Evolutionary conservation across 2,797 vertebrate genomes (phyloP), one percentile per base, ranked within the genome.

Genomic region (Liparis tanakae): DNA sequence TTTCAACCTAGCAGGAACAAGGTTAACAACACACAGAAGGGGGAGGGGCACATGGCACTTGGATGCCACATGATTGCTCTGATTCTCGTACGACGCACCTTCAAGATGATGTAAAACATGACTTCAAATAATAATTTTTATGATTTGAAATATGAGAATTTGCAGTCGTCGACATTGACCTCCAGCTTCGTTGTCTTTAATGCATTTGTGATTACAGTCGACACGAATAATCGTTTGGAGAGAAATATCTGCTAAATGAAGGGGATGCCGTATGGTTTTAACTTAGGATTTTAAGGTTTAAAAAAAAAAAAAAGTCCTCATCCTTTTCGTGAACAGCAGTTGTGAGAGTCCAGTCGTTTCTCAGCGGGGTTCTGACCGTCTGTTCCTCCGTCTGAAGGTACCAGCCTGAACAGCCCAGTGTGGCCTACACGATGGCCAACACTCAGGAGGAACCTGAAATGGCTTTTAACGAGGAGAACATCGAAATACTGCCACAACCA

Each of bases 371-470:
- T 51, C 25, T 61, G n/a, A 48, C 13, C 25, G 5, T 54, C 9
- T 68, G 44, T 56, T 46, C 36, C 30, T 20, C 30, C 3, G 0
- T 62, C 55, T 79, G 36, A 70, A 99, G 98, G 84, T 99, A 99
- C 76, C 97, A 98, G 81, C 96, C 96, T 0, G 95, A 96, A 43
- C 96, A 96, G 72, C 95, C 94, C 76, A 96, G 94, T 51, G 5
- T 9, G 1, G 82, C 94, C 0, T 98, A 98, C 65, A 95, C 97
- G 91, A 97, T 96, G 94, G 95, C 97, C 69, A 94, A 88, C 84
- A 96, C 95, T 1, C 95, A 92, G 6, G 97, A 98, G 0, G 96
- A 98, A 8, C 22, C 80, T 0, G 95, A 98, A 17, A 80, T 90
- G 33, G 86, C 90, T 0, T 96, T 88, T 20, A 95, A 88, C 56